Percentiles rank a stretch among this genome's conserved stretches.
Evolutionary conservation across 1,140 invertebrate genomes (phyloP).

Genomic region (Drosophila auraria): DNA sequence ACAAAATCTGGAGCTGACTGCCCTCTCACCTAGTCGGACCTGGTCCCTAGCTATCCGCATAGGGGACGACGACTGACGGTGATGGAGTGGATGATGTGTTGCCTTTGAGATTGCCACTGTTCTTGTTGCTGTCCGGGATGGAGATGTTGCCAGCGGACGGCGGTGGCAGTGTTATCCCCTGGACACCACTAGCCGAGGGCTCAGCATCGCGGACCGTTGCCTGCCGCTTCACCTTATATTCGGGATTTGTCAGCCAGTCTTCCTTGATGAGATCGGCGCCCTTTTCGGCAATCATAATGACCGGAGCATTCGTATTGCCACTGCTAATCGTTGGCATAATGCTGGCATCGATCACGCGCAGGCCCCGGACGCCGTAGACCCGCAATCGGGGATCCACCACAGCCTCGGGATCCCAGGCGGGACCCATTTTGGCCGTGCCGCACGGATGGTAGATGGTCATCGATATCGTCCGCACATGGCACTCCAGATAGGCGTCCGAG

Average conservation of each 20-base stretch:
- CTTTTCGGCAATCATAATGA: constrained; percentile 95
- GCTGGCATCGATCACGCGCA: constrained; percentile 94
- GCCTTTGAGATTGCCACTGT: constrained; percentile 8
- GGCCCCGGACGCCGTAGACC: constrained; percentile 91
- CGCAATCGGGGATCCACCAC: constrained; percentile 93
- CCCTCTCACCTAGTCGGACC: neutral
- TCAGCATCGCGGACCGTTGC: constrained; percentile 26
- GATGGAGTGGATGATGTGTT: constrained; percentile 9
- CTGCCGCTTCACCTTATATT: constrained; percentile 73
- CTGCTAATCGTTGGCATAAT: constrained; percentile 94
- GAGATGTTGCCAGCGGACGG: neutral
- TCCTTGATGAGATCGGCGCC: constrained; percentile 93
- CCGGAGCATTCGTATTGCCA: constrained; percentile 94
- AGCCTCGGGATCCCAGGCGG: constrained; percentile 89
- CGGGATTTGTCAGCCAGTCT: constrained; percentile 88
- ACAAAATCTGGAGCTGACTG: constrained; percentile 35
- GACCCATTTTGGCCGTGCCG: constrained; percentile 94
- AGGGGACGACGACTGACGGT: neutral
- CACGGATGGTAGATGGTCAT: constrained; percentile 95
- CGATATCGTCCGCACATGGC: constrained; percentile 92
- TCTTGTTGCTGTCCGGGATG: neutral
- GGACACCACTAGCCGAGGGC: constrained; percentile 39
- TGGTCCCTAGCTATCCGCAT: constrained; percentile 22
- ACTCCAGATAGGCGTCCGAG: constrained; percentile 93
- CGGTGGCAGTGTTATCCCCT: neutral